Base-by-base conservation (phyloP, 2,113 vertebrate species). In the Eptesicus fuscus region DNA sequence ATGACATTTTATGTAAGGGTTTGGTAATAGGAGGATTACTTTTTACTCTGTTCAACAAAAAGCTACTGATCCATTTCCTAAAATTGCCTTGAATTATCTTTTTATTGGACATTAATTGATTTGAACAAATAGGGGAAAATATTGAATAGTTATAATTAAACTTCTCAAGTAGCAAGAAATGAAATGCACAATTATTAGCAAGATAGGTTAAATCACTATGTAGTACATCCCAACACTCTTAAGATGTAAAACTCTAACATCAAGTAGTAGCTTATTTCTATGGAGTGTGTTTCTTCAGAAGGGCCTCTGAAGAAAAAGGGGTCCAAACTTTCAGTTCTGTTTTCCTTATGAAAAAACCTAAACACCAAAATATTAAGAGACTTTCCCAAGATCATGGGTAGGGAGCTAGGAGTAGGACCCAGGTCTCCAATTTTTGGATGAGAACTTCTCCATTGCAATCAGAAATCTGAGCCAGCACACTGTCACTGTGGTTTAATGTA, bases 401-500 rank as follows among this genome's bases (percentile, higher is more conserved):
- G 69, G 14, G 42, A 86, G 18, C 10, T 76, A 59, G 61, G 13
- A 63, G 7, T 86, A 67, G 35, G 69, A 70, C 37, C 67, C 49
- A 32, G 44, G 42, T 53, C 74, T 91, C 61, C 40, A 70, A 65
- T 67, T 96, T 76, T 44, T 77, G 32, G 30, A 59, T 90, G 71
- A 95, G 42, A 92, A 92, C 47, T 61, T 96, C 78, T 65, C 53
- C 12, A 22, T 12, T 78, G 32, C 37, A 77, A 22, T 82, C 40
- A 96, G 70, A 93, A 94, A 47, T 59, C 42, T 25, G 17, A 65
- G 92, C 93, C 94, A 96, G 65, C 53, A 96, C 37, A 88, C 56
- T 89, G 88, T 94, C 91, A 71, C 40, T 88, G 13, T 94, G 87
- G 95, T 77, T 94, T 92, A 97, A 91, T 71, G 20, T 56, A 73